Percentiles rank a stretch among this genome's conserved stretches.
Evolutionary conservation across 2,113 vertebrate species (phyloP).

Genomic region (Sinocyclocheilus rhinocerous): DNA sequence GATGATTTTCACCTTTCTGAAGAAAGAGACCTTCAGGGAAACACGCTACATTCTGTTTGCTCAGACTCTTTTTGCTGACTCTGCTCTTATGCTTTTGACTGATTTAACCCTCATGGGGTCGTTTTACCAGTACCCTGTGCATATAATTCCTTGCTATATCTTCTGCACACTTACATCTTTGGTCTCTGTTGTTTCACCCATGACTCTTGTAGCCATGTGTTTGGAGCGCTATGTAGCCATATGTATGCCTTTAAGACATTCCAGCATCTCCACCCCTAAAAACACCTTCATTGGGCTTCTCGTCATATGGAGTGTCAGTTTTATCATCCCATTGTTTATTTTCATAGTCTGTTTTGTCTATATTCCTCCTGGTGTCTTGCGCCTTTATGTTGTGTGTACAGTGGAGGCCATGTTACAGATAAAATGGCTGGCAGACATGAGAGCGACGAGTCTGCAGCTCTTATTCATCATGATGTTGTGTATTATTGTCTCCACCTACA

Average conservation of each 20-base stretch:
- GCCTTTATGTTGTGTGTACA: conserved; percentile 18
- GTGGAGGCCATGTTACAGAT: conserved; percentile 32
- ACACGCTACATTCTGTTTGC: conserved; percentile 58
- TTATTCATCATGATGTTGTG: conserved; percentile 47
- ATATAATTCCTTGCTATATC: conserved; percentile 43
- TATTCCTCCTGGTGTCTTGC: neutral
- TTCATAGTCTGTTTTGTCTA: conserved; percentile 8
- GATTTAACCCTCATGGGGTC: conserved; percentile 18
- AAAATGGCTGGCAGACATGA: conserved; percentile 46
- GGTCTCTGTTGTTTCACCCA: conserved; percentile 31
- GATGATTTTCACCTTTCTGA: conserved; percentile 59
- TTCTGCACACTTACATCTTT: conserved; percentile 7
- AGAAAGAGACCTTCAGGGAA: conserved; percentile 42
- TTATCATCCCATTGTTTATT: conserved; percentile 9
- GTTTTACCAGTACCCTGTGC: conserved; percentile 16
- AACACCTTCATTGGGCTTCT: conserved; percentile 26
- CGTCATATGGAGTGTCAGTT: conserved; percentile 43
- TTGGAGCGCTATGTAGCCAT: conserved; percentile 58
- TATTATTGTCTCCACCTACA: conserved; percentile 50
- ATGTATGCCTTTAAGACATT: conserved; percentile 53
- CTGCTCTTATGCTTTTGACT: conserved; percentile 32
- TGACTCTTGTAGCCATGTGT: conserved; percentile 55
- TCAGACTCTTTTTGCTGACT: conserved; percentile 58
- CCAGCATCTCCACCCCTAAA: conserved; percentile 38
- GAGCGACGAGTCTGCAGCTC: neutral